phyloP scores from a whole-genome alignment of 1,140 invertebrate species.

The Scaptomyza montana region DNA sequence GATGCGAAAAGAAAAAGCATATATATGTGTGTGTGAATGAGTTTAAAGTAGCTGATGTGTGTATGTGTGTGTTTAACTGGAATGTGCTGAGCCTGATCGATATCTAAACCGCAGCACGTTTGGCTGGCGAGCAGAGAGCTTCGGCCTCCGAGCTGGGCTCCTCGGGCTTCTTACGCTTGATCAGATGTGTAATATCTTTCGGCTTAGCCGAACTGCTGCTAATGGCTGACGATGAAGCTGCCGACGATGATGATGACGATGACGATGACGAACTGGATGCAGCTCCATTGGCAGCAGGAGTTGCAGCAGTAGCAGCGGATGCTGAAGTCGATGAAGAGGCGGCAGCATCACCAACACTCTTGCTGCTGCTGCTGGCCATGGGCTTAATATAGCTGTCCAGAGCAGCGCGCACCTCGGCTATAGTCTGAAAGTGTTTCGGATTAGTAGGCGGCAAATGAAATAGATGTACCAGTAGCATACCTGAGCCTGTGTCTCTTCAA shows the following conservation, averaged over 20 bases:
- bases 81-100: conserved; percentile 51
- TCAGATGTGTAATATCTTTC: conserved; percentile 81
- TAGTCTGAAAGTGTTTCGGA: conserved; percentile 47
- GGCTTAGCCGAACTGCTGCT: conserved; percentile 78
- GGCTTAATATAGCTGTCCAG: conserved; percentile 80
- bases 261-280: conserved; percentile 45
- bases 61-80: conserved; percentile 53
- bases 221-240: conserved; percentile 59
- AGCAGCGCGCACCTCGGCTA: conserved; percentile 79
- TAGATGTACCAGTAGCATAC: conserved; percentile 14
- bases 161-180: conserved; percentile 83
- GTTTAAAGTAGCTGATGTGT: conserved; percentile 50
- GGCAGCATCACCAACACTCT: conserved; percentile 36
- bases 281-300: conserved; percentile 45
- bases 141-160: conserved; percentile 78
- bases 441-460: background rate
- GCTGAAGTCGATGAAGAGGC: conserved; percentile 57
- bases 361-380: conserved; percentile 46
- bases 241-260: conserved; percentile 25
- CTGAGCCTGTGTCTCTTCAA: conserved; percentile 82
- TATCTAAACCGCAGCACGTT: conserved; percentile 70
- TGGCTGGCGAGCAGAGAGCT: conserved; percentile 73
- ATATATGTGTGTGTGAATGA: conserved; percentile 26
- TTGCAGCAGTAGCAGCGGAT: background rate
- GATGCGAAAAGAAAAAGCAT: conserved; percentile 21